Percentiles rank a stretch among this genome's conserved stretches.
Conservation (phyloP, 1,140 invertebrate species). For the Formica selysi region DNA sequence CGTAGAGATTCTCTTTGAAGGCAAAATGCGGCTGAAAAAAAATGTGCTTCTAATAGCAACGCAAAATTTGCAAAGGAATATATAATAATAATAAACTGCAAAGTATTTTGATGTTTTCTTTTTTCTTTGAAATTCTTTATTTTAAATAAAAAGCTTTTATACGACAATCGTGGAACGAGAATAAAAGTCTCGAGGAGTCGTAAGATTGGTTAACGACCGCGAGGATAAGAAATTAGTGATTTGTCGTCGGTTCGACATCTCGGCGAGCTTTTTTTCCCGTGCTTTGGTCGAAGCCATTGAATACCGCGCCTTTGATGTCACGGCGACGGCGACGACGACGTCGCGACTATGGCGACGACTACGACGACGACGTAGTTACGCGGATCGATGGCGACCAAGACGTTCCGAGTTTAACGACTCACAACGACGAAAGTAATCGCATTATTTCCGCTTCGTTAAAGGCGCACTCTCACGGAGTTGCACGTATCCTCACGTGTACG, state of each 20-base stretch:
- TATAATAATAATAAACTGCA: background rate
- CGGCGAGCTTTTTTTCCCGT: background rate
- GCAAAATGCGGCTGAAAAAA: background rate
- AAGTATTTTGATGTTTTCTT: background rate
- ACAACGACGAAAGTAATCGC: slow-evolving; percentile 41
- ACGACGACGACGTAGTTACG: slow-evolving; percentile 17
- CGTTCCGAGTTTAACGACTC: slow-evolving; percentile 56
- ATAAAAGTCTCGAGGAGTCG: slow-evolving; percentile 9
- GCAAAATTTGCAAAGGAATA: background rate
- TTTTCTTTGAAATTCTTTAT: background rate
- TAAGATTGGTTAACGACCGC: slow-evolving; percentile 29
- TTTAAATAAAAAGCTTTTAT: background rate
- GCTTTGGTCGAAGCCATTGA: slow-evolving; percentile 31
- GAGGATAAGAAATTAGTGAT: slow-evolving; percentile 51
- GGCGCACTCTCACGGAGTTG: background rate
- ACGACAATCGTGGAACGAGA: slow-evolving; percentile 2
- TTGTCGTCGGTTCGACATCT: background rate
- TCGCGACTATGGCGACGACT: background rate
- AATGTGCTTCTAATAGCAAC: background rate
- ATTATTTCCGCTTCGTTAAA: slow-evolving; percentile 42
- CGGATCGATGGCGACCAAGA: slow-evolving; percentile 55
- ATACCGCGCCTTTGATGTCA: slow-evolving; percentile 49
- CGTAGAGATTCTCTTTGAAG: background rate
- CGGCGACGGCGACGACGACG: background rate
- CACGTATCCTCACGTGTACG: slow-evolving; percentile 17